Percentiles rank a stretch among this genome's conserved stretches.
Conservation (phyloP, 2,113 vertebrate genomes). For the Zapus hudsonius region DNA sequence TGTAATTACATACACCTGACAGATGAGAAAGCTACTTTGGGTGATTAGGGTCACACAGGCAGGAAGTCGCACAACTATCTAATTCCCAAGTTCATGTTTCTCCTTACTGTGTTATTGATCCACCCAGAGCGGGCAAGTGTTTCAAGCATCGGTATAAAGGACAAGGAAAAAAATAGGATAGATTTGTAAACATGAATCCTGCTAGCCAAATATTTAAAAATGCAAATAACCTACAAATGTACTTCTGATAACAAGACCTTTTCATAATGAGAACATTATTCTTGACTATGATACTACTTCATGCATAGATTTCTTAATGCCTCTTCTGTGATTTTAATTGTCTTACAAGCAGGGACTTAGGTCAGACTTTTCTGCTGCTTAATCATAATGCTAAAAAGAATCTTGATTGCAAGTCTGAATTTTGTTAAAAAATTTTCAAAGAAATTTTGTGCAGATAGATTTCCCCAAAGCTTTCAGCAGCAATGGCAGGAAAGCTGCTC, state of each 20-base stretch:
- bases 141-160: background rate
- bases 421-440: background rate
- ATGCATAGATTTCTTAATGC: slow-evolving; percentile 38
- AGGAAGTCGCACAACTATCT: background rate
- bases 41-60: background rate
- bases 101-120: background rate
- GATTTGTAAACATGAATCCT: background rate
- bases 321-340: slow-evolving; percentile 66
- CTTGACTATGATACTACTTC: slow-evolving; percentile 35
- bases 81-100: background rate
- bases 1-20: background rate
- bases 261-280: slow-evolving; percentile 57
- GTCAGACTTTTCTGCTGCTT: slow-evolving; percentile 70
- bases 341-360: slow-evolving; percentile 54
- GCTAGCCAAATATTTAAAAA: slow-evolving; percentile 61
- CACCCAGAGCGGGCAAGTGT: background rate
- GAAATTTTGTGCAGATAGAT: background rate
- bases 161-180: background rate
- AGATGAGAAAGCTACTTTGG: background rate
- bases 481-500: background rate
- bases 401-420: slow-evolving; percentile 32
- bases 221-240: slow-evolving; percentile 37
- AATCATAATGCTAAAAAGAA: slow-evolving; percentile 62
- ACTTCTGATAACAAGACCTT: slow-evolving; percentile 33
- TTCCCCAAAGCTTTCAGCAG: background rate